Evolutionary conservation across 1,140 invertebrate species (phyloP).

Genomic region (Panagrolaimus sp.): DNA sequence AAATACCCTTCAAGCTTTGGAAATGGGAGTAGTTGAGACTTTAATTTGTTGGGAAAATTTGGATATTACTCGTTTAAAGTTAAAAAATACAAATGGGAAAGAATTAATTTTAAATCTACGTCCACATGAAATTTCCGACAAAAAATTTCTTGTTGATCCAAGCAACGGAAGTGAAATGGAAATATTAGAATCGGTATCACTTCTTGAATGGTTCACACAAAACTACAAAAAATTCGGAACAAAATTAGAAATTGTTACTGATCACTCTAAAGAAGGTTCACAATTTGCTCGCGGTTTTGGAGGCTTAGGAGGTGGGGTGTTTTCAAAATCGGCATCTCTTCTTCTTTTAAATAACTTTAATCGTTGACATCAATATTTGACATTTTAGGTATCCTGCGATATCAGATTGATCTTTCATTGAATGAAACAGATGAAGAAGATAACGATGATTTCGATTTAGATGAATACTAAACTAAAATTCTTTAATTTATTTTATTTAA

Average conservation of each 20-base stretch:
- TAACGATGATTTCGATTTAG: slow-evolving; percentile 52
- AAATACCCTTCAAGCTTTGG: slow-evolving; percentile 88
- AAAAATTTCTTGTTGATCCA: slow-evolving; percentile 20
- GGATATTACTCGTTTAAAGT: slow-evolving; percentile 71
- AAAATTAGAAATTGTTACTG: slow-evolving; percentile 97
- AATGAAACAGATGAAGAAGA: slow-evolving; percentile 67
- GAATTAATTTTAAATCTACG: slow-evolving; percentile 52
- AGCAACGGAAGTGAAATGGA: slow-evolving; percentile 95
- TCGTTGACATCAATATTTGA: neutral
- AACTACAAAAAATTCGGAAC: slow-evolving; percentile 99
- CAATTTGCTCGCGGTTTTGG: slow-evolving; percentile 98
- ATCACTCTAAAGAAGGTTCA: slow-evolving; percentile 97
- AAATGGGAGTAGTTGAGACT: slow-evolving; percentile 94
- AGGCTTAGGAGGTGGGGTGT: slow-evolving; percentile 85
- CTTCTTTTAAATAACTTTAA: neutral
- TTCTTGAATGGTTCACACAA: slow-evolving; percentile 97
- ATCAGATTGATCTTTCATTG: slow-evolving; percentile 96
- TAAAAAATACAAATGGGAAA: slow-evolving; percentile 80
- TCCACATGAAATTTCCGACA: slow-evolving; percentile 35
- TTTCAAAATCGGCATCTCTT: neutral
- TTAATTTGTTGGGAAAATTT: slow-evolving; percentile 99
- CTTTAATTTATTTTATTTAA: no score
- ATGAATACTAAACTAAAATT: slow-evolving; percentile 49
- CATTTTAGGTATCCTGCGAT: slow-evolving; percentile 80
- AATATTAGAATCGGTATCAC: slow-evolving; percentile 86